phyloP scores from a whole-genome alignment of 2,888 invertebrate species.

The Ellobium chinense region DNA sequence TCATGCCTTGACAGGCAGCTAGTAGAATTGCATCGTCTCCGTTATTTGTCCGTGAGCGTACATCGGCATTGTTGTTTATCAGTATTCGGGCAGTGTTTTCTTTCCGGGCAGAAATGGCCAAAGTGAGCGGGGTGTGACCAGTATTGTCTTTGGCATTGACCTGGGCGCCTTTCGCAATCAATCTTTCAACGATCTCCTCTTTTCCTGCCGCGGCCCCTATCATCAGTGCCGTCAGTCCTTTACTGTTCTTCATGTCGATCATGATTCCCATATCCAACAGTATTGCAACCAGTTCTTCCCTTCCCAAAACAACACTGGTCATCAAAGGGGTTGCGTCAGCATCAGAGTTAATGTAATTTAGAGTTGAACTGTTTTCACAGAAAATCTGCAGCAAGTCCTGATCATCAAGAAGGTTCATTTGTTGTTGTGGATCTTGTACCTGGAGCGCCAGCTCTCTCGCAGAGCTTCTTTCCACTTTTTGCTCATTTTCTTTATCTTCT shows the following conservation, averaged over 20 bases:
- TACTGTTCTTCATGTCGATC: not conserved
- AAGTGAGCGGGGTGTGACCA: not conserved
- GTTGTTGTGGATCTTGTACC: not conserved
- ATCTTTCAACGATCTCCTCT: not conserved
- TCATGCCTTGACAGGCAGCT: not conserved
- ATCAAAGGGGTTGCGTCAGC: slow-evolving; percentile 2
- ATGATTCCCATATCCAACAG: not conserved
- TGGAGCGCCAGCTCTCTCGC: not conserved
- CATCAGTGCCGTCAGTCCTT: slow-evolving; percentile 4
- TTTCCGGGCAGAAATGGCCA: not conserved
- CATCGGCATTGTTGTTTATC: not conserved
- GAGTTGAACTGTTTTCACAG: not conserved
- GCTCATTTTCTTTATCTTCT: not conserved
- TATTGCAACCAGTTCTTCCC: not conserved
- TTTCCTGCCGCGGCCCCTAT: not conserved
- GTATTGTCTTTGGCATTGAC: not conserved
- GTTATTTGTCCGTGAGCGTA: not conserved
- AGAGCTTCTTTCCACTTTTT: not conserved
- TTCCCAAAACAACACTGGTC: not conserved
- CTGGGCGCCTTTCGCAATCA: not conserved
- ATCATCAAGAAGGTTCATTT: not conserved
- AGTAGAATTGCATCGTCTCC: slow-evolving; percentile 2
- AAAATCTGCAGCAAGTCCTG: not conserved
- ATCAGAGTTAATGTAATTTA: not conserved
- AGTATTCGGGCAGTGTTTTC: not conserved